Evolutionary conservation across 1,140 invertebrate genomes (phyloP).

Genomic region (Laupala kohalensis): DNA sequence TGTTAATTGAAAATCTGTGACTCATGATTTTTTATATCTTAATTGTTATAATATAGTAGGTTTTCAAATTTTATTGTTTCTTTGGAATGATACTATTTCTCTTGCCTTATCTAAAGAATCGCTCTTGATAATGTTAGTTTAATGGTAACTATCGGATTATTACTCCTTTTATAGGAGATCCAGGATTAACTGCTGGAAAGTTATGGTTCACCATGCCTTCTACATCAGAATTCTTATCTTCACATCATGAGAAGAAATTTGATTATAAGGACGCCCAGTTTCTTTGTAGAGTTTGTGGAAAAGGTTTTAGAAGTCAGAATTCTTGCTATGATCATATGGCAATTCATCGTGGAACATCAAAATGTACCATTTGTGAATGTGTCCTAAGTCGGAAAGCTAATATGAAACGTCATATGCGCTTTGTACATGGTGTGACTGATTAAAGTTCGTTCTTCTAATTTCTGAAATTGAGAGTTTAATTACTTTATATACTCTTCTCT

Average conservation of each 20-base stretch:
- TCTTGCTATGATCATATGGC: constrained; percentile 37
- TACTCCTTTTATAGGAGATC: constrained; percentile 4
- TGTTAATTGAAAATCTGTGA: no score
- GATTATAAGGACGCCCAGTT: neutral
- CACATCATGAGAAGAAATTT: neutral
- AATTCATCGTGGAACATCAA: constrained; percentile 36
- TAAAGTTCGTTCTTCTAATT: no score
- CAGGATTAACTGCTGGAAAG: neutral
- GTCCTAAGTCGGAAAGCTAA: constrained; percentile 34
- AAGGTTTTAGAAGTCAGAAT: constrained; percentile 32
- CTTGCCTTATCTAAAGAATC: no score
- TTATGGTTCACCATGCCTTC: neutral
- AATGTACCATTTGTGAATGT: constrained; percentile 34
- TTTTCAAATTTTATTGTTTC: no score
- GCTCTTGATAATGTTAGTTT: no score
- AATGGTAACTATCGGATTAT: neutral
- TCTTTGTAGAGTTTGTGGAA: constrained; percentile 33
- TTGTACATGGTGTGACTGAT: constrained; percentile 7
- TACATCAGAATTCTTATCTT: neutral
- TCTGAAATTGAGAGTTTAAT: no score
- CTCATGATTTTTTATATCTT: no score
- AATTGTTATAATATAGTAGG: no score
- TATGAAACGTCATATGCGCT: constrained; percentile 6
- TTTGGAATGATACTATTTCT: no score
- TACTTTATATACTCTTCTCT: no score